These are phyloP conservation scores for Drosophila bifasciata DNA, from an alignment of 1,140 invertebrate species.

Conservation along the genomic window DNA sequence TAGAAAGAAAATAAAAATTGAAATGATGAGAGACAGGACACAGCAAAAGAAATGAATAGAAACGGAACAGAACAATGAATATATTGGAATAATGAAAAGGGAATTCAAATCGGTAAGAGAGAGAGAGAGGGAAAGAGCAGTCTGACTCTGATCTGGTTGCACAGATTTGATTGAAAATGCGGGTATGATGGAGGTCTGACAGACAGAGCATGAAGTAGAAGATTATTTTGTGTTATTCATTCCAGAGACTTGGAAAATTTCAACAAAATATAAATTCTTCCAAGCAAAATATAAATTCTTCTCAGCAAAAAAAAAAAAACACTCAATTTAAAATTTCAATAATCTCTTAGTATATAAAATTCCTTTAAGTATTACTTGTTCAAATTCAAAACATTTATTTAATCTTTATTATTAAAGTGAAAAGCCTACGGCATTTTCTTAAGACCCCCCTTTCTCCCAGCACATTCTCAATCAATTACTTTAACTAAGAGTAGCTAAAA, in stretches of 20 bases:
- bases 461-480: not conserved
- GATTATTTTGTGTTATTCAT: not conserved
- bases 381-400: too few relatives aligned
- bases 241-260: too few relatives aligned
- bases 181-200: not conserved
- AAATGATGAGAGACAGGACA: not conserved
- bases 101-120: constrained; percentile 2
- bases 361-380: not conserved
- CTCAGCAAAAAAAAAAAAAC: too few relatives aligned
- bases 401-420: not conserved
- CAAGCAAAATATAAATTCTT: too few relatives aligned
- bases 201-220: not conserved
- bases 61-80: constrained; percentile 41
- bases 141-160: constrained; percentile 2
- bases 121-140: not conserved
- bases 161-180: constrained; percentile 7
- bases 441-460: too few relatives aligned
- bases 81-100: constrained; percentile 42
- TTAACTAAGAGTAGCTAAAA: not conserved
- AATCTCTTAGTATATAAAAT: too few relatives aligned
- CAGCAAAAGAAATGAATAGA: constrained; percentile 6
- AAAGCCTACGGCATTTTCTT: not conserved
- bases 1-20: not conserved
- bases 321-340: too few relatives aligned
- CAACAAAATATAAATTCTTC: too few relatives aligned